Conservation (phyloP, 2,888 invertebrate species). For the Tenthredo livida region DNA sequence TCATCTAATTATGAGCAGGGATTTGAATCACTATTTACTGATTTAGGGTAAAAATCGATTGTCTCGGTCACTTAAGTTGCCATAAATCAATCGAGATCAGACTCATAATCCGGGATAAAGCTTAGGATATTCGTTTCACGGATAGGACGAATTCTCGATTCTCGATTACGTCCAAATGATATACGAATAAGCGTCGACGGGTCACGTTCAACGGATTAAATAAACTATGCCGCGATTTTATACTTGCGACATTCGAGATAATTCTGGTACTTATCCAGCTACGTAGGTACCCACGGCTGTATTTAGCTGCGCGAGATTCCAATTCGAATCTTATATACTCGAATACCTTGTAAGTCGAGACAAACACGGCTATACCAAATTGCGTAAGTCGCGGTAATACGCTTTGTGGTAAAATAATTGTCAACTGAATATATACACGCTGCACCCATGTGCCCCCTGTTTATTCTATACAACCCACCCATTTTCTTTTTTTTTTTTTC, state of each 20-base stretch:
- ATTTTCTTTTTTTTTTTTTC: background rate
- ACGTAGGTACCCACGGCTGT: background rate
- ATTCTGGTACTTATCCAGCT: constrained; percentile 8
- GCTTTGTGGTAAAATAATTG: constrained; percentile 37
- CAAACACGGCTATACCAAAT: background rate
- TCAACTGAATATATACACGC: constrained; percentile 12
- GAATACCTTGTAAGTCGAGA: constrained; percentile 27
- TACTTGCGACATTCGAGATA: constrained; percentile 36
- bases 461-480: background rate
- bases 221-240: background rate
- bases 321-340: constrained; percentile 20
- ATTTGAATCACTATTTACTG: background rate
- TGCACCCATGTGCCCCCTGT: background rate
- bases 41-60: background rate
- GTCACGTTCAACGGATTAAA: constrained; percentile 2
- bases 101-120: background rate
- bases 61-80: background rate
- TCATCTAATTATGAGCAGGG: background rate
- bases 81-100: background rate
- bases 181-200: background rate
- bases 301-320: constrained; percentile 20
- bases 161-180: background rate
- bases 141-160: background rate
- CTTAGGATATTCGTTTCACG: background rate
- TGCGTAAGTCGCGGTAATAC: constrained; percentile 29